Percentiles rank a stretch among this genome's conserved stretches.
Conservation (phyloP, 2,888 invertebrate species). For the Pterostichus niger region DNA sequence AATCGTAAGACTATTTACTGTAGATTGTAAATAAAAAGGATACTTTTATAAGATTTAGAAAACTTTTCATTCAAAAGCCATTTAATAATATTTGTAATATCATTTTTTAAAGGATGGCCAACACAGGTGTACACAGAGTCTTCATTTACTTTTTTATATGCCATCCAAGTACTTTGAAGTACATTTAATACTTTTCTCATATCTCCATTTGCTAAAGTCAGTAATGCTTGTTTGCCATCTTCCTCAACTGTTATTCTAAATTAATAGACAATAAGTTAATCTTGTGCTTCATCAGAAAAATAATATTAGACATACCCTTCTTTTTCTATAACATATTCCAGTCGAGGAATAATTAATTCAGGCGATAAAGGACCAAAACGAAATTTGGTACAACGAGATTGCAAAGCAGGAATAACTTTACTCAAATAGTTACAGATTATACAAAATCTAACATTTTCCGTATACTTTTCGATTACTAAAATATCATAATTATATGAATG, state of each 20-base stretch:
- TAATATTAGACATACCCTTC: slow-evolving; percentile 84
- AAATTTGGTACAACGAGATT: slow-evolving; percentile 98
- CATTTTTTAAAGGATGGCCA: slow-evolving; percentile 94
- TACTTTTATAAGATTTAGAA: slow-evolving; percentile 87
- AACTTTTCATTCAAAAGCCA: slow-evolving; percentile 91
- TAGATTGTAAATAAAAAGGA: slow-evolving; percentile 79
- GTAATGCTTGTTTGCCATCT: slow-evolving; percentile 93
- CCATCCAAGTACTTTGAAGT: slow-evolving; percentile 96
- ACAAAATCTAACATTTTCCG: slow-evolving; percentile 98
- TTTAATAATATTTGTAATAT: slow-evolving; percentile 92
- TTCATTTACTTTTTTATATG: slow-evolving; percentile 93
- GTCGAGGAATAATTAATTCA: slow-evolving; percentile 92
- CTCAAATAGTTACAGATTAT: slow-evolving; percentile 99
- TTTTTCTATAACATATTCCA: slow-evolving; percentile 89
- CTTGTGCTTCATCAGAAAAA: not conserved
- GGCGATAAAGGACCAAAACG: slow-evolving; percentile 94
- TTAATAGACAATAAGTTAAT: slow-evolving; percentile 67
- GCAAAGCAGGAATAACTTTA: slow-evolving; percentile 98
- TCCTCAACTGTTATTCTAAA: slow-evolving; percentile 89
- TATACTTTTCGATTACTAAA: slow-evolving; percentile 98
- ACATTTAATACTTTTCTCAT: slow-evolving; percentile 99
- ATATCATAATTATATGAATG: slow-evolving; percentile 68
- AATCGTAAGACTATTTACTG: not conserved
- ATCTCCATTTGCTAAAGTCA: slow-evolving; percentile 95
- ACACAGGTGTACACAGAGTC: slow-evolving; percentile 97